Evolutionary conservation across 2,113 vertebrate species (phyloP), one percentile per base, ranked within the genome.

Genomic region (Serinus canaria): DNA sequence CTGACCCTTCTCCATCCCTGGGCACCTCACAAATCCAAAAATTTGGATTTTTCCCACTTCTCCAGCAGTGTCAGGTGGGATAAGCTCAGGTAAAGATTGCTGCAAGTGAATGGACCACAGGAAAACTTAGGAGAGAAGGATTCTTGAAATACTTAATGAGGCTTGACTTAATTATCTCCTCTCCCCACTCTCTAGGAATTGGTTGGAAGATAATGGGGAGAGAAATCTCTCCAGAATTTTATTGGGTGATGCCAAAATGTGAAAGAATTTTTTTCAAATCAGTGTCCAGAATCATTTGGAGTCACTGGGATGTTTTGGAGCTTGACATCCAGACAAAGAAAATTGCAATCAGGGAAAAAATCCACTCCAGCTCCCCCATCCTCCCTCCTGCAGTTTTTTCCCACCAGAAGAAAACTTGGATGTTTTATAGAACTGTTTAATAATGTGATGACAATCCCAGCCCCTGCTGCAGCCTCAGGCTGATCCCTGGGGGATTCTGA

Each of bases 381-480:
- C 30, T 78, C 68, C 77, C 83, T 60, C 11, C 75, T 37, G 43
- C 47, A 41, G 50, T 58, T 87, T 92, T 96, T 96, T 96, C 93
- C 95, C 96, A 93, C 89, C 83, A 84, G 80, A 67, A 73, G 68
- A 90, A 84, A 92, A 89, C 53, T 67, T 46, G 90, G 77, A 75
- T 56, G 35, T 46, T 84, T 83, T 68, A 66, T 81, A 84, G 55
- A 90, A 90, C 89, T 30, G 33, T 76, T 89, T 68, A 94, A 86
- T 94, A 94, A 95, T 2, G 89, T 85, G 69, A 88, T 94, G 91
- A 95, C 94, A 94, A 79, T 94, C 77, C 87, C 91, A 95, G 86
- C 82, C 87, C 58, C 74, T 79, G 46, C 59, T 91, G 67, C 92
- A 92, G 68, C 82, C 91, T 78, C 78, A 4, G 43, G 83, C 49